Percentiles rank a stretch among this genome's conserved stretches.
Conservation (phyloP, 2,113 vertebrate species). For the Pterocles orientalis region DNA sequence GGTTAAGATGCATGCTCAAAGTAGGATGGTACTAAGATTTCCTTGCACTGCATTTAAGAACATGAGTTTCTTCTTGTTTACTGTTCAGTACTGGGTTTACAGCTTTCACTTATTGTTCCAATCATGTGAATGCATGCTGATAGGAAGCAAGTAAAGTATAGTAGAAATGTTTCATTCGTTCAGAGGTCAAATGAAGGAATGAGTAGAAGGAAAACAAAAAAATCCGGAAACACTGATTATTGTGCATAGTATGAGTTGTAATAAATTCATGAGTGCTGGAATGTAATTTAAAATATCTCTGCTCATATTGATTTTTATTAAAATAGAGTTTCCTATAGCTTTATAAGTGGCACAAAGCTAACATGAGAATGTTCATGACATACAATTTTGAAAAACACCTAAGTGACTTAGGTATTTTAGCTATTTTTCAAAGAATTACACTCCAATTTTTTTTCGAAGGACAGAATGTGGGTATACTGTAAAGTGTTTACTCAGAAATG, state of each 20-base stretch:
- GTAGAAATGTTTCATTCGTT: constrained; percentile 8
- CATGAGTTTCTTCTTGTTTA: constrained; percentile 44
- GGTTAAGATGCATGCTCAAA: constrained; percentile 1
- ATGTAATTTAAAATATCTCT: constrained; percentile 61
- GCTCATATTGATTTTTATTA: constrained; percentile 38
- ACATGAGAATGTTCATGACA: neutral
- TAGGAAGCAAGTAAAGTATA: neutral
- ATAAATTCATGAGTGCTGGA: constrained; percentile 45
- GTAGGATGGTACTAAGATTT: neutral
- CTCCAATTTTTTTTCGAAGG: neutral
- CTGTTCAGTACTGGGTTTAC: constrained; percentile 34
- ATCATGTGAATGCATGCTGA: constrained; percentile 19
- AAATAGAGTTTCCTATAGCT: constrained; percentile 13
- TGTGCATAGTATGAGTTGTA: constrained; percentile 55
- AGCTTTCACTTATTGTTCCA: constrained; percentile 47
- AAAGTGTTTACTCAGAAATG: neutral
- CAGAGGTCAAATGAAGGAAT: constrained; percentile 40
- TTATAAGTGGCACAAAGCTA: constrained; percentile 32
- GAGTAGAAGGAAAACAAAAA: constrained; percentile 3
- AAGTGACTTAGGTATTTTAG: constrained; percentile 44
- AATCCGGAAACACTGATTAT: constrained; percentile 39
- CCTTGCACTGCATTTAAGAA: constrained; percentile 23
- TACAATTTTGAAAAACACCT: constrained; percentile 6
- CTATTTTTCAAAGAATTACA: constrained; percentile 1
- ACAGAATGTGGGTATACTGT: neutral